Evolutionary conservation across 2,113 vertebrate genomes (phyloP).

Genomic region (Prunella himalayana): DNA sequence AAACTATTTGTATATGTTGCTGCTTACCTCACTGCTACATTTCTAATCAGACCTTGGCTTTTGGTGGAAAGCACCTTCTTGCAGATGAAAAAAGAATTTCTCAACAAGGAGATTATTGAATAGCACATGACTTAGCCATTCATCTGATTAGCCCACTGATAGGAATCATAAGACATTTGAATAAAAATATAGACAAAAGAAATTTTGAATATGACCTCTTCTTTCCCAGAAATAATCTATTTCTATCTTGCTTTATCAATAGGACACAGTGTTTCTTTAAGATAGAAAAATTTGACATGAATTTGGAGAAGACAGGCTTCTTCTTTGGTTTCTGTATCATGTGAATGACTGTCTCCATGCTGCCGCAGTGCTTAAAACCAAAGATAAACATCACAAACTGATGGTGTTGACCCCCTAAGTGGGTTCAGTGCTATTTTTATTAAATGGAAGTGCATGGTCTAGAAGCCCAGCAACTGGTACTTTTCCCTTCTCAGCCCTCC

Average conservation of each 20-base stretch:
- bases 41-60: neutral
- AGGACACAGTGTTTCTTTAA: neutral
- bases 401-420: neutral
- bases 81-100: neutral
- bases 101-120: slow-evolving; percentile 64
- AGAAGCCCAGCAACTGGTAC: neutral
- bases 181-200: slow-evolving; percentile 8
- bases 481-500: neutral
- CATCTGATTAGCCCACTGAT: slow-evolving; percentile 64
- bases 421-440: neutral
- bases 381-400: neutral
- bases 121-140: slow-evolving; percentile 68
- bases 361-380: neutral
- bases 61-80: neutral
- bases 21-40: neutral
- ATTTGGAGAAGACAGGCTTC: neutral
- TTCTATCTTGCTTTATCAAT: slow-evolving; percentile 22
- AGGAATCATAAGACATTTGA: slow-evolving; percentile 70
- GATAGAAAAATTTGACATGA: neutral
- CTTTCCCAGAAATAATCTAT: neutral
- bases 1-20: neutral
- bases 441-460: neutral
- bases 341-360: neutral
- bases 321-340: neutral
- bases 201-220: neutral